Percentiles rank a stretch among this genome's conserved stretches.
These are phyloP conservation scores for Caenorhabditis doughertyi DNA, from an alignment of 2,888 invertebrate species.

Conservation along the genomic window DNA sequence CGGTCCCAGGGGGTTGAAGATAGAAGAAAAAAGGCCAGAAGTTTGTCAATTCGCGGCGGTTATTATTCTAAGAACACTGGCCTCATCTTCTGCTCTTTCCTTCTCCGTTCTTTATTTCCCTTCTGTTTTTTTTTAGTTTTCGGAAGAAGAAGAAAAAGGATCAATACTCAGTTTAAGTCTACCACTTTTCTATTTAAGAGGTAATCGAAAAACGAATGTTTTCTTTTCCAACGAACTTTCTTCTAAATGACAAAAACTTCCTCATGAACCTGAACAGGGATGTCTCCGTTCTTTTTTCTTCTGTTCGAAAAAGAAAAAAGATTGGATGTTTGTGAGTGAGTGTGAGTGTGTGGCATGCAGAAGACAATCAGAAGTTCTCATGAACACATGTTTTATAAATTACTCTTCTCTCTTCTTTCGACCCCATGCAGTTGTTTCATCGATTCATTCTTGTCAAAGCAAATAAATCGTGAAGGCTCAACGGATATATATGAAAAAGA, in stretches of 20 bases:
- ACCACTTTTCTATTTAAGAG: neutral
- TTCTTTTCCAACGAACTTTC: conserved; percentile 1
- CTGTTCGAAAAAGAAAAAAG: conserved; percentile 6
- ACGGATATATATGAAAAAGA: conserved; percentile 41
- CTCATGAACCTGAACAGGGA: conserved; percentile 6
- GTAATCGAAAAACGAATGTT: neutral
- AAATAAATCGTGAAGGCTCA: conserved; percentile 32
- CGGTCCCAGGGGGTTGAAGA: conserved; percentile 52
- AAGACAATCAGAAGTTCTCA: conserved; percentile 59
- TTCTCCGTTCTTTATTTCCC: neutral
- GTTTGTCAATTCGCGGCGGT: conserved; percentile 32
- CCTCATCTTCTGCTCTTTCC: conserved; percentile 11
- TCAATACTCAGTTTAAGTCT: neutral
- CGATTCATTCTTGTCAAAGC: conserved; percentile 46
- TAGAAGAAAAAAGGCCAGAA: conserved; percentile 20
- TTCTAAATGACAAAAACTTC: neutral
- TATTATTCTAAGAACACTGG: conserved; percentile 57
- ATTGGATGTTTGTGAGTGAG: conserved; percentile 39
- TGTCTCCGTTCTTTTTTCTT: conserved; percentile 20
- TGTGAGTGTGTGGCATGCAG: conserved; percentile 39
- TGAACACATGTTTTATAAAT: conserved; percentile 62
- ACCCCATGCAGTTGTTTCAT: conserved; percentile 53
- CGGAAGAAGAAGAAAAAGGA: neutral
- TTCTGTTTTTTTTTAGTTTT: neutral
- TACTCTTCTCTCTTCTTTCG: conserved; percentile 35